Evolutionary conservation across 2,888 invertebrate species (phyloP).

Genomic region (Dryocosmus kuriphilus): DNA sequence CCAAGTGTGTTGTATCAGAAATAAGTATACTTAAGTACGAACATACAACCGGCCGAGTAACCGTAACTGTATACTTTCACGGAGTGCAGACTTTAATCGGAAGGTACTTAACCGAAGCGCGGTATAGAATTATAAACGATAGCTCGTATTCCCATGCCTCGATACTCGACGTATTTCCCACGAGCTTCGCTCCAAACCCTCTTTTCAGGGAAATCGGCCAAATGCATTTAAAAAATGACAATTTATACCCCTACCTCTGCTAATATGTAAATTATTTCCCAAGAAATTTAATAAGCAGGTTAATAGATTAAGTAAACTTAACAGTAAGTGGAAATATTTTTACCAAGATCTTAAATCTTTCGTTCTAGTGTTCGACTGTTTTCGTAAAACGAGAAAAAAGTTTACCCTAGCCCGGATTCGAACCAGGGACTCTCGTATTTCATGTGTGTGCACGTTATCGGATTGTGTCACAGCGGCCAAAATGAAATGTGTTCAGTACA

Average conservation of each 20-base stretch:
- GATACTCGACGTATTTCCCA: conserved; percentile 56
- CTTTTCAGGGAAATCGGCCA: conserved; percentile 42
- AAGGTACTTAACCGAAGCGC: conserved; percentile 65
- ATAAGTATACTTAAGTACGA: conserved; percentile 32
- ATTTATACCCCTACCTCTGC: background rate
- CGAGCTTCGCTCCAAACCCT: conserved; percentile 54
- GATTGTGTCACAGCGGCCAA: no score
- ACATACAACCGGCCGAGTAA: conserved; percentile 28
- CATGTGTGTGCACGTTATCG: no score
- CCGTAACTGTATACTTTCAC: conserved; percentile 61
- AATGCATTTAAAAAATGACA: background rate
- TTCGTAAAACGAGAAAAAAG: no score
- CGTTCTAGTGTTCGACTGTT: no score
- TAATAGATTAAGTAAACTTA: no score
- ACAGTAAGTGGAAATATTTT: no score
- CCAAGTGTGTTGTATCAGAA: conserved; percentile 35
- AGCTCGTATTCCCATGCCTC: conserved; percentile 61
- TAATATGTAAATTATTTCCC: background rate
- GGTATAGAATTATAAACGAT: conserved; percentile 68
- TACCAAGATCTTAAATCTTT: no score
- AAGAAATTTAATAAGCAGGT: no score
- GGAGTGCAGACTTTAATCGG: conserved; percentile 66
- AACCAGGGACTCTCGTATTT: no score
- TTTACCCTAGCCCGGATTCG: no score
- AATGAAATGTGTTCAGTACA: no score